Conservation (phyloP, 2,797 vertebrate genomes). For the Siniperca undulata region DNA sequence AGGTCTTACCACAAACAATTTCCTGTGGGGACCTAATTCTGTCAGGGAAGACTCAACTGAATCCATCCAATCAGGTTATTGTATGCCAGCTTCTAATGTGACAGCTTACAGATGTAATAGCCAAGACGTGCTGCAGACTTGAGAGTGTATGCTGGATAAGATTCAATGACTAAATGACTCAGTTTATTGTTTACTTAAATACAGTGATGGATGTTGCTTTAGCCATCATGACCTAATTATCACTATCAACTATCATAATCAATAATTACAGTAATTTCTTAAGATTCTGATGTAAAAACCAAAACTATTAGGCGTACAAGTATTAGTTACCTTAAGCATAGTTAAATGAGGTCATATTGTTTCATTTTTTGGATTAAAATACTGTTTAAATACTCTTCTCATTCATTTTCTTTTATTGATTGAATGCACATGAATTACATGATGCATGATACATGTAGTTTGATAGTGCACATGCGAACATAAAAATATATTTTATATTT, state of each 20-base stretch:
- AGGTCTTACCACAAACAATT: constrained; percentile 78
- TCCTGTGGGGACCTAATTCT: constrained; percentile 86
- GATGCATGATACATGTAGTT: neutral
- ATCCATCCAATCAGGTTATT: constrained; percentile 65
- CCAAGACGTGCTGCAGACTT: neutral
- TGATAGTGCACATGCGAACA: neutral
- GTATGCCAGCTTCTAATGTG: constrained; percentile 45
- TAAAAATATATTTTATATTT: neutral
- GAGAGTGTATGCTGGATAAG: neutral
- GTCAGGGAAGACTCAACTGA: constrained; percentile 70
- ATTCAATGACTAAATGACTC: neutral
- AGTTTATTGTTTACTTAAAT: neutral
- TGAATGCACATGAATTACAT: neutral
- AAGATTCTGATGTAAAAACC: neutral
- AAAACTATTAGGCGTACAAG: neutral
- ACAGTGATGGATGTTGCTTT: neutral
- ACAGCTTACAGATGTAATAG: constrained; percentile 31
- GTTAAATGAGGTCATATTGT: neutral
- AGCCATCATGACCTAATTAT: neutral
- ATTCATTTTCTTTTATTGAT: neutral
- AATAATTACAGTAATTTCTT: neutral
- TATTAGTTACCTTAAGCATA: neutral
- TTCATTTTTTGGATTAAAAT: neutral
- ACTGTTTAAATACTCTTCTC: neutral
- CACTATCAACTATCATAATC: neutral